Evolutionary conservation across 64 coral and sea anemone genomes (phyloP), one percentile per base, ranked within the genome.

Genomic region (Pocillopora damicornis): DNA sequence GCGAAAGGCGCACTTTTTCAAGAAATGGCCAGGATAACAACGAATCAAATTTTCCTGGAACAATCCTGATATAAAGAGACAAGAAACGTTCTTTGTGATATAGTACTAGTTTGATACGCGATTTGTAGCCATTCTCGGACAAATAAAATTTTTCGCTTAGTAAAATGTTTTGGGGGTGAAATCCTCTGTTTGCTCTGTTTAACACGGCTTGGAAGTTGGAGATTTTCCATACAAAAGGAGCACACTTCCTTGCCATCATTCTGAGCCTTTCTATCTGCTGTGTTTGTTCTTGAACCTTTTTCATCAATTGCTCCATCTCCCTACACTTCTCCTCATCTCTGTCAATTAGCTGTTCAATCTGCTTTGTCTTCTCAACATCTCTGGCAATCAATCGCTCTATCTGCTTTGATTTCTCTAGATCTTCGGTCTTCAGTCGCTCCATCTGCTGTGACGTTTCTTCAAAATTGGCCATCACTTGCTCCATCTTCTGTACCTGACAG

Each of bases 11-110:
- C 1, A 81, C 11, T 18, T 60, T 90, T 45, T 82, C 59, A 10
- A 23, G 72, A 13, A 90, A 82, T 13, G 88, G 88, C 88, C 88
- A 90, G 4, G 64, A 0, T 62, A 90, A 75, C 36, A 90, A 20
- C 10, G 88, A 79, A 75, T 90, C 88, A 11, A 82, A 82, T 62
- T 90, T 71, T 17, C 88, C 88, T 11, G 81, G 81, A 73, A 85
- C 72, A 30, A 85, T 38, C 58, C 58, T 73, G 37, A 85, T 73
- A 72, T 57, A 85, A 0, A 85, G 11, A 18, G 81, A 85, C 10
- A 85, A 14, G 30, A 23, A 85, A 14, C 58, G 51, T 23, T 65
- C 81, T 11, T 73, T 57, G 13, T 58, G 5, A 26, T 22, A 72
- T 2, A 65, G 81, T 12, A 85, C 9, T 36, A 85, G 15, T 68